These are phyloP conservation scores for Drosophila teissieri DNA, from an alignment of 1,140 invertebrate species.

Conservation along the genomic window DNA sequence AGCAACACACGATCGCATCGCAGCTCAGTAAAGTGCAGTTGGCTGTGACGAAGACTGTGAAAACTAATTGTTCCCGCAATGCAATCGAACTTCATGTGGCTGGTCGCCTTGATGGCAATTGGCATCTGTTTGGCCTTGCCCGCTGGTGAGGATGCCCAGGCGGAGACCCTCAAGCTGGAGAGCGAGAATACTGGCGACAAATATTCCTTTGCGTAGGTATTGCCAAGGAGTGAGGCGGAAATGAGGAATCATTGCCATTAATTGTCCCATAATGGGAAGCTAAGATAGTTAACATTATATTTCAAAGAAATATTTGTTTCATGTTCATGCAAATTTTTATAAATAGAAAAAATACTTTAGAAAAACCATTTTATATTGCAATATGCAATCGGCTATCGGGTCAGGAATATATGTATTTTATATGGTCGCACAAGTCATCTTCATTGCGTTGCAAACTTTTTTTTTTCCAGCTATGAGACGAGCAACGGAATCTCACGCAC, in stretches of 20 bases:
- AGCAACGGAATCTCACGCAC: conserved; percentile 89
- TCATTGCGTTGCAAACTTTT: no score
- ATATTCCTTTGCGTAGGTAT: conserved; percentile 85
- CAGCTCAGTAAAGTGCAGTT: conserved; percentile 57
- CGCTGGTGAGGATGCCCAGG: conserved; percentile 69
- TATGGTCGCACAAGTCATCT: no score
- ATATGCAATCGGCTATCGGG: no score
- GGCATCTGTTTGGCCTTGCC: conserved; percentile 40
- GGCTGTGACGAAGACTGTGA: conserved; percentile 29
- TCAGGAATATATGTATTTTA: no score
- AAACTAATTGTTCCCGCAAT: conserved; percentile 16
- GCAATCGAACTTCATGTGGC: conserved; percentile 30
- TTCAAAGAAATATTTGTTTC: no score
- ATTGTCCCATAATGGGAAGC: no score
- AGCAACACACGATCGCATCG: conserved; percentile 4
- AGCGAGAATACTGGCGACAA: conserved; percentile 84
- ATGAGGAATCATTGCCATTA: no score
- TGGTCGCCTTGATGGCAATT: conserved; percentile 42
- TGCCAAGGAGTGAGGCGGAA: background rate
- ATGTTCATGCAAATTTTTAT: no score
- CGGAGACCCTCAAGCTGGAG: conserved; percentile 83
- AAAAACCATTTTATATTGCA: no score
- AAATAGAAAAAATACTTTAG: no score
- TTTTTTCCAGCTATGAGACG: conserved; percentile 87
- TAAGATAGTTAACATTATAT: no score